Conservation (phyloP, 2,888 invertebrate species). For the Malacosoma neustria region DNA sequence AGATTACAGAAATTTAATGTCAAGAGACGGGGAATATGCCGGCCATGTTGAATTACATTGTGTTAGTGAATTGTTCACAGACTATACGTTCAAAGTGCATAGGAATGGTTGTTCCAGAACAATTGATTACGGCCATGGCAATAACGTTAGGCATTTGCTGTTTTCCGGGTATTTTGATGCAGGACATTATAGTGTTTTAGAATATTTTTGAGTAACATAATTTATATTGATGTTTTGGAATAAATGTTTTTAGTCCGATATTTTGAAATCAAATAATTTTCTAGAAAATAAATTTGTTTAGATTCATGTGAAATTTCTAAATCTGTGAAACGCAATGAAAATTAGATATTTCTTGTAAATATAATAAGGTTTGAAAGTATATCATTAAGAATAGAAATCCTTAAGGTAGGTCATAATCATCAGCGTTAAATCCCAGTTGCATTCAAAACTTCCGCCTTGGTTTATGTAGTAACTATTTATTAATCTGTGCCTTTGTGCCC, state of each 20-base stretch:
- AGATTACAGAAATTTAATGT: slow-evolving; percentile 48
- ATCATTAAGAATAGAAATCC: too few species aligned
- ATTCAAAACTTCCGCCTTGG: too few species aligned
- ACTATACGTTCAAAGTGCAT: slow-evolving; percentile 54
- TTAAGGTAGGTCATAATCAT: too few species aligned
- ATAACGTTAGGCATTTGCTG: slow-evolving; percentile 43
- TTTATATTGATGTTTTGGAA: slow-evolving; percentile 5
- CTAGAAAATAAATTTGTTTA: too few species aligned
- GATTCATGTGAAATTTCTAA: too few species aligned
- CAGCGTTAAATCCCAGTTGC: too few species aligned
- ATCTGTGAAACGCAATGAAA: too few species aligned
- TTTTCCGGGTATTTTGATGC: slow-evolving; percentile 57
- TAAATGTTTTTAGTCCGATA: not conserved
- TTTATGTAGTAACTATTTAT: too few species aligned
- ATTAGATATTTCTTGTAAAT: too few species aligned
- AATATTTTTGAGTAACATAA: slow-evolving; percentile 26
- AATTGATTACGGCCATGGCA: slow-evolving; percentile 51
- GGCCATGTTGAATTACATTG: slow-evolving; percentile 58
- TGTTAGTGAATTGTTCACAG: slow-evolving; percentile 43
- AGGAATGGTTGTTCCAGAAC: slow-evolving; percentile 36
- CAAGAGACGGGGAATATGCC: slow-evolving; percentile 53
- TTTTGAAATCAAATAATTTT: not conserved
- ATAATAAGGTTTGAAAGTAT: too few species aligned
- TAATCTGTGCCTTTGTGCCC: too few species aligned
- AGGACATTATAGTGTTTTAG: slow-evolving; percentile 60